Conservation (phyloP, 2,797 vertebrate genomes). For the Danio aesculapii region DNA sequence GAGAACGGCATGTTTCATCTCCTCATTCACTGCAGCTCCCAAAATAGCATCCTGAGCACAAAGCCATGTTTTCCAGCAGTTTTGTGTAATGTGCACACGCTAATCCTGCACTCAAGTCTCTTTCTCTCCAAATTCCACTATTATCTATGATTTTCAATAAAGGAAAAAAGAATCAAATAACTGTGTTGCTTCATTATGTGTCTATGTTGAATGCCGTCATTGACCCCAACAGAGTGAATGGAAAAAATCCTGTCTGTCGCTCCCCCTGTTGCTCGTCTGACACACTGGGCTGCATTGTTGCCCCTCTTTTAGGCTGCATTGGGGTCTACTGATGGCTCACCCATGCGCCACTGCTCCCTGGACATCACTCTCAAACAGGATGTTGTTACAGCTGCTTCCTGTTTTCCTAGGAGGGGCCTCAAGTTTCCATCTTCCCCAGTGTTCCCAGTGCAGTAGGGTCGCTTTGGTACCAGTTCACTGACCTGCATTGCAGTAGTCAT, state of each 20-base stretch:
- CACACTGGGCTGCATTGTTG: constrained; percentile 71
- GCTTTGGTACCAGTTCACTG: constrained; percentile 9
- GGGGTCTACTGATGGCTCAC: constrained; percentile 54
- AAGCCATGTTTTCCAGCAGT: constrained; percentile 39
- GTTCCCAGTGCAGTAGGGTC: constrained; percentile 31
- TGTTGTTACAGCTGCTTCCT: constrained; percentile 84
- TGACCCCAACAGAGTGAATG: constrained; percentile 43
- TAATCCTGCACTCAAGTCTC: neutral
- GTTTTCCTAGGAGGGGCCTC: constrained; percentile 64
- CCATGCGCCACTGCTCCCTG: constrained; percentile 55
- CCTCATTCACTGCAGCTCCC: constrained; percentile 38
- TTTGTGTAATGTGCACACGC: constrained; percentile 8
- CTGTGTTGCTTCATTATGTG: constrained; percentile 11
- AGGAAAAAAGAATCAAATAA: neutral
- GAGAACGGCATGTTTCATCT: constrained; percentile 47
- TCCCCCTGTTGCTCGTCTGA: constrained; percentile 54
- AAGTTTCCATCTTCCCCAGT: constrained; percentile 53
- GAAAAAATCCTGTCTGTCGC: constrained; percentile 63
- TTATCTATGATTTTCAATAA: neutral
- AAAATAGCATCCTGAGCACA: constrained; percentile 50
- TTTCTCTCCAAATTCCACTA: constrained; percentile 1
- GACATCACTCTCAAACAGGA: constrained; percentile 69
- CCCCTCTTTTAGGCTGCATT: constrained; percentile 19
- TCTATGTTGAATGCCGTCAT: constrained; percentile 3
- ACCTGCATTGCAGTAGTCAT: constrained; percentile 13